phyloP scores from a whole-genome alignment of 2,113 vertebrate species.

The Lanius ludovicianus region DNA sequence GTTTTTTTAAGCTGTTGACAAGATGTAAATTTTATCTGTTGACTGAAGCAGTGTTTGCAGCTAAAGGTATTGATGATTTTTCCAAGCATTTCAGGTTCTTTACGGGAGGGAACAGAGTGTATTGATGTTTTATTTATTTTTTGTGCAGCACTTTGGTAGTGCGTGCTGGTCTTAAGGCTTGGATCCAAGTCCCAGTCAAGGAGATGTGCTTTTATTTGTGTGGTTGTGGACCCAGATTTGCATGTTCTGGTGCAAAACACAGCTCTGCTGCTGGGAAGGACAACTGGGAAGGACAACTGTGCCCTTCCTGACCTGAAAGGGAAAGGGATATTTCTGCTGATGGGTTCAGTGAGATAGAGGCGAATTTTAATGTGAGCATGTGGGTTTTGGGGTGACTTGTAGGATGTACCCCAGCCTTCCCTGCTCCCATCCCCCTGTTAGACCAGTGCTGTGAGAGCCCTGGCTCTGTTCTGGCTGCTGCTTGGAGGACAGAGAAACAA shows the following conservation, averaged over 20 bases:
- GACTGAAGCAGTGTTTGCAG: not conserved
- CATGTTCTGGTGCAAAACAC: not conserved
- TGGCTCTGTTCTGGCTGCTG: not conserved
- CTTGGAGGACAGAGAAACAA: not conserved
- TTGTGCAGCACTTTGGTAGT: not conserved
- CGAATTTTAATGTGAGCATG: not conserved
- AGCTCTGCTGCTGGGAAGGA: not conserved
- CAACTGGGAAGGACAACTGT: not conserved
- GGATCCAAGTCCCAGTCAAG: not conserved
- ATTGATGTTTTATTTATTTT: not conserved
- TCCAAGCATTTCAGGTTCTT: not conserved
- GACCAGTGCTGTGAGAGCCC: not conserved
- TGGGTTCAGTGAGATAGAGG: rapidly evolving
- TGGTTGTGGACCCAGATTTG: not conserved
- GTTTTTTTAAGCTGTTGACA: not conserved
- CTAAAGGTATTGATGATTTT: not conserved
- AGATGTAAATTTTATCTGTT: not conserved
- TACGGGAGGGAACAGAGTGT: not conserved
- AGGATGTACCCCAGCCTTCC: not conserved
- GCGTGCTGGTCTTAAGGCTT: not conserved
- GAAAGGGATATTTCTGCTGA: not conserved
- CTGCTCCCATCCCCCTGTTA: not conserved
- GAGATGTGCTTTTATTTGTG: not conserved
- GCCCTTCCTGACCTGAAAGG: not conserved
- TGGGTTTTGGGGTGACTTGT: not conserved